These are phyloP conservation scores for Tipula helvola DNA, from an alignment of 2,888 invertebrate genomes.

Conservation along the genomic window DNA sequence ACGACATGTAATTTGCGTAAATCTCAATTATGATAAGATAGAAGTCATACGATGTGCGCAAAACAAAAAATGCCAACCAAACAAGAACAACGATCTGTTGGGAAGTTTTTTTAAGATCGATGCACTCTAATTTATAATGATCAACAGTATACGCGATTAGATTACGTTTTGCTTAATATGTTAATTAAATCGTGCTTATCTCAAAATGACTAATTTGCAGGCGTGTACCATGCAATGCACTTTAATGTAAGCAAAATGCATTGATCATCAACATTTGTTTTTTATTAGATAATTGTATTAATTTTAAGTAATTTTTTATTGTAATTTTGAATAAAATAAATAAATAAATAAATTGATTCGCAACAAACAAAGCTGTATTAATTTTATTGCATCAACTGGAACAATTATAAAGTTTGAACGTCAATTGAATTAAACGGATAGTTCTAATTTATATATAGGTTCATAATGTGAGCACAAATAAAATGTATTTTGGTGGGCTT, in stretches of 20 bases:
- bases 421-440: no score
- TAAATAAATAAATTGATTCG: no score
- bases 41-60: background rate
- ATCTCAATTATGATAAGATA: background rate
- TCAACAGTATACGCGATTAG: background rate
- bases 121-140: background rate
- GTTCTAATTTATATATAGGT: no score
- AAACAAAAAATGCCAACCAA: background rate
- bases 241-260: background rate
- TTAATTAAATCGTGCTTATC: background rate
- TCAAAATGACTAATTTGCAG: background rate
- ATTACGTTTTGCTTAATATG: background rate
- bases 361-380: background rate
- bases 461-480: no score
- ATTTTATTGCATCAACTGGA: background rate
- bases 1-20: background rate
- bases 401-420: background rate
- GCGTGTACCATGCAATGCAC: background rate
- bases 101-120: background rate
- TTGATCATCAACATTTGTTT: no score
- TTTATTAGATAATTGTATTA: no score
- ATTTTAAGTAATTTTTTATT: no score
- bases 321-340: no score
- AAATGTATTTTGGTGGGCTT: no score
- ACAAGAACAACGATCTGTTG: background rate